Evolutionary conservation across 2,797 vertebrate genomes (phyloP), one percentile per base, ranked within the genome.

Genomic region (Gobionotothen gibberifrons): DNA sequence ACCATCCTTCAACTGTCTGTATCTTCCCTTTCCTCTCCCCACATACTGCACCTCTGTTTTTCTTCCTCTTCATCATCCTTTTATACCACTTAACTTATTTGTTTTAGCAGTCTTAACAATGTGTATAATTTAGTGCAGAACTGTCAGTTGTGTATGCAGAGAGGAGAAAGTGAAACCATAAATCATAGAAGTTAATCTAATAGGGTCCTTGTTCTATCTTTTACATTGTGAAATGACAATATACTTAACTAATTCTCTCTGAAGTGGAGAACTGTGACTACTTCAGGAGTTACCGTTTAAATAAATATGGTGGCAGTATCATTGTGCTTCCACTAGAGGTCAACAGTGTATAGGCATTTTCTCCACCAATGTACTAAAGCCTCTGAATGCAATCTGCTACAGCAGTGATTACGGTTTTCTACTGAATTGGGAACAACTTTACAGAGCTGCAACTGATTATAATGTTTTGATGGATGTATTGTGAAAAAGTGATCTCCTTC

Each of bases 291-390:
- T 19, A 0, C 5, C n/a, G 22, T 14, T 60, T 2, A 44, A 2
- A 26, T 1, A 9, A 13, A 43, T 46, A 5, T 15, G 2, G 4
- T 22, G 13, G 56, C 57, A 81, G 49, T 69, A 8, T 0, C 43
- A 2, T 19, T 14, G 0, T 59, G 17, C 22, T 13, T 6, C 87
- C 91, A 86, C 86, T 79, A 90, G 91, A 85, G 83, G 89, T 26
- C 89, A 67, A 54, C 51, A 54, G 42, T 70, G 81, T 29, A 69
- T 74, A 7, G 69, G 14, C 11, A 9, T 4, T 14, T 29, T 54
- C 17, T 62, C 11, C 22, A 21, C n/a, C 4, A 14, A 8, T 15
- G 16, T 26, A 0, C n/a, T 1, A 26, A 26, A 26, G 26, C 26
- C 1, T 26, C 26, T 11, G 6, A 1, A 9, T 61, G 32, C 15